These are phyloP conservation scores for Cyprinodon variegatus DNA, from an alignment of 2,113 vertebrate species.

Conservation along the genomic window DNA sequence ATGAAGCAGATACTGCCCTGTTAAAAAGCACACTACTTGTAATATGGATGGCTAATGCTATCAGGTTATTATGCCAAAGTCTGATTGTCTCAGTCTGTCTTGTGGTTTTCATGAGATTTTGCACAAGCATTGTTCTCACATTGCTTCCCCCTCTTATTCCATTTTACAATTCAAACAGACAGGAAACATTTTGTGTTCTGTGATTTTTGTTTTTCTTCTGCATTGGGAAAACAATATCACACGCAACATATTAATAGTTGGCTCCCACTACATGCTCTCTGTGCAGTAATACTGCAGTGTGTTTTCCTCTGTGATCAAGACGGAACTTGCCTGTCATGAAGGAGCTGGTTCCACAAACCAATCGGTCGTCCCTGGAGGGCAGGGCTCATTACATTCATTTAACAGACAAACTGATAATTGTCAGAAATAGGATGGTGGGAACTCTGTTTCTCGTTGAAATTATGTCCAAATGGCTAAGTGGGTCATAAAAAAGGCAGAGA, in stretches of 20 bases:
- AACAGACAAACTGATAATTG: conserved; percentile 25
- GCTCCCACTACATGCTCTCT: neutral
- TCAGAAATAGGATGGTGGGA: conserved; percentile 20
- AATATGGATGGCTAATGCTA: neutral
- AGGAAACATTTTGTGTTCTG: neutral
- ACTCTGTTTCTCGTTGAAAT: conserved; percentile 31
- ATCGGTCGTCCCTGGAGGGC: conserved; percentile 33
- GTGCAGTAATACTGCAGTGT: conserved; percentile 23
- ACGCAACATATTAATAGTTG: neutral
- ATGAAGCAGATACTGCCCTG: too few relatives aligned
- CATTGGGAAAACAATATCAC: neutral
- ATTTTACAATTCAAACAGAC: neutral
- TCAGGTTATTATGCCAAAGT: neutral
- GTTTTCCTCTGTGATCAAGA: conserved; percentile 39
- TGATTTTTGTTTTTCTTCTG: neutral
- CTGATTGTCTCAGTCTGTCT: neutral
- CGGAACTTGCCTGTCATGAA: conserved; percentile 47
- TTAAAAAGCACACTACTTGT: neutral
- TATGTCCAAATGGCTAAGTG: neutral
- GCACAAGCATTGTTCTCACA: neutral
- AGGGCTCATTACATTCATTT: conserved; percentile 32
- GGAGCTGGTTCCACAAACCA: conserved; percentile 43
- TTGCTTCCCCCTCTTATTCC: neutral
- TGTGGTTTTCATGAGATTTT: neutral
- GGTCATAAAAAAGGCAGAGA: neutral